Base-by-base conservation (phyloP, 2,797 vertebrate species). In the Chelonia mydas region DNA sequence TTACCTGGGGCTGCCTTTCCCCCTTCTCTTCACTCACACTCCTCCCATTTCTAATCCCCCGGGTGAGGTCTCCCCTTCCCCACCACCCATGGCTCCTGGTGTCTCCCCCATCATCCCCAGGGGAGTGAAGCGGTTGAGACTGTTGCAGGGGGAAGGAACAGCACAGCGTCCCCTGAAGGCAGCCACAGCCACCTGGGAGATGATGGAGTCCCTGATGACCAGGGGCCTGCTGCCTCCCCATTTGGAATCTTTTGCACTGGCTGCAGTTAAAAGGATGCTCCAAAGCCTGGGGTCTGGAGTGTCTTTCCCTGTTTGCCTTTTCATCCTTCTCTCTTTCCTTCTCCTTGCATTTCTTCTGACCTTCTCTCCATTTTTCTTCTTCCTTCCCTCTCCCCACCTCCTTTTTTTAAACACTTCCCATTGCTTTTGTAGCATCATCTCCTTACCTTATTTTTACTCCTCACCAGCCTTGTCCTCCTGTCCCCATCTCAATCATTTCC, bases 161-260 rank as follows among this genome's bases (percentile, higher is more conserved):
- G 61, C 16, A 19, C 16, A 55, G 57, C 6, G 72, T 74, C 57
- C 49, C 85, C 61, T 2, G 19, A 47, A 1, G 1, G 37, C 45
- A 21, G 28, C 5, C 28, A 25, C 50, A 23, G 13, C n/a, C 11
- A 28, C 0, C 0, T 3, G 33, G 37, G 53, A 59, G 17, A 77
- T 17, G 33, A 1, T 15, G 5, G 74, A 13, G 7, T 31, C 21
- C 33, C 9, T 0, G 0, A 21, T 0, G 0, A 21, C n/a, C 49
- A 28, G 7, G 28, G 33, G 17, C 33, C 15, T 17, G 61, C 61
- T 19, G 33, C 33, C 61, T n/a, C 33, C 31, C 15, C 61, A 59
- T 1, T 0, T 16, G 45, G 12, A 1, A 13, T 45, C 45, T 84
- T 41, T 33, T 11, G 10, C 72, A 2, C 45, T n/a, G 72, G 21